Base-by-base conservation (phyloP, 1,140 invertebrate species). In the Ectropis grisescens region DNA sequence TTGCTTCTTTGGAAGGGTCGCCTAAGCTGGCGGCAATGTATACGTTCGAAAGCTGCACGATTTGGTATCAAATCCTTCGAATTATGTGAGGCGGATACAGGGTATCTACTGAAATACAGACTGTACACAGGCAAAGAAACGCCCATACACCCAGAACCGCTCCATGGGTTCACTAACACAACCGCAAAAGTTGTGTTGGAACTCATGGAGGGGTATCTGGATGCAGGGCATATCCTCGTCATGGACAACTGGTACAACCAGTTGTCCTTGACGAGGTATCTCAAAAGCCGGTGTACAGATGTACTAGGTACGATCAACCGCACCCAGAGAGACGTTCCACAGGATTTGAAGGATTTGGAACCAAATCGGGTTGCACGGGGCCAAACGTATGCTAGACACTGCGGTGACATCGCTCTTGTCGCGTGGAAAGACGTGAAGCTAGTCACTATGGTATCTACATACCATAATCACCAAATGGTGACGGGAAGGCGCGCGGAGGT, bases 61-160 rank as follows among this genome's bases (percentile, higher is more conserved):
- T 47, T 47, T 27, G 50, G 55, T 6, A 54, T 58, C 7, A 58
- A 58, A 35, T 25, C 16, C 15, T 54, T 37, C 16, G 47, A 58
- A 14, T 32, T 58, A 1, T 50, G 55, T 14, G 50, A 50, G 13
- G 38, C 50, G 6, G 25, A 7, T 11, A 45, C 46, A 2, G 46
- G 46, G 1, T 54, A 47, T 33, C 13, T 43, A 5, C 14, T 53
- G 4, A 36, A 30, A 33, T 28, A 30, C 16, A 9, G 3, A 4
- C 6, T 50, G 22, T 45, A 53, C 22, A 24, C 45, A 1, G 39
- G 39, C 2, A 46, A 45, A 25, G n/a, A 12, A 28, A 33, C 11
- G 11, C 29, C 22, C 14, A 38, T 22, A 26, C n/a, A 28, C 31
- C 14, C 9, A 35, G 15, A 29, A 40, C 13, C 11, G 11, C 12